Base-by-base conservation (phyloP, 2,797 vertebrate genomes). In the Trachops cirrhosus region DNA sequence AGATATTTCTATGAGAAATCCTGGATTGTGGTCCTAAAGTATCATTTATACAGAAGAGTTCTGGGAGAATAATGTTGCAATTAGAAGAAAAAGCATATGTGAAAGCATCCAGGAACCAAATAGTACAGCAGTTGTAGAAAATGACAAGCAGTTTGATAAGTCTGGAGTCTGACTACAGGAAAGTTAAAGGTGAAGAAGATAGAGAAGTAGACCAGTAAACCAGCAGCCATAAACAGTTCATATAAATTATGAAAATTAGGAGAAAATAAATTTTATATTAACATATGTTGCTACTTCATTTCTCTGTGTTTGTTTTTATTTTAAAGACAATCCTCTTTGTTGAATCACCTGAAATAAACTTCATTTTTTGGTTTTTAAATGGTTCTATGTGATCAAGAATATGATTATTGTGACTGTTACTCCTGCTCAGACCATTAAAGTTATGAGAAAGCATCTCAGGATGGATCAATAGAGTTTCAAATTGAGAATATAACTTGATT, bases 401-500 rank as follows among this genome's bases (percentile, higher is more conserved):
- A 50, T 75, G 32, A 85, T 95, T 89, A 59, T 59, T 77, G 34
- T 22, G 68, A 84, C 29, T 68, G 50, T 73, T 91, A 86, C 64
- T 82, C 85, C 86, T 96, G 15, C 16, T 90, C 54, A 92, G n/a
- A 91, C 18, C 48, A 64, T 11, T 86, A 62, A 96, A 85, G 26
- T 78, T 93, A 59, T 48, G 91, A 94, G 62, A 90, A 89, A 75
- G 18, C 8, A 88, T 83, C 19, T 68, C 62, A 89, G 54, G 93
- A 75, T 95, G 32, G 29, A 96, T 96, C 85, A 86, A 57, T 86
- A 91, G 78, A 91, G 24, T 93, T 91, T 97, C 74, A 92, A 83
- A 96, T 86, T 95, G 59, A 96, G 70, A 96, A 94, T 86, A 59
- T 96, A 90, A 96, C 39, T 93, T 70, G 62, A 95, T 92, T 90